Base-by-base conservation (phyloP, 2,888 invertebrate species). In the Phyllotreta striolata region DNA sequence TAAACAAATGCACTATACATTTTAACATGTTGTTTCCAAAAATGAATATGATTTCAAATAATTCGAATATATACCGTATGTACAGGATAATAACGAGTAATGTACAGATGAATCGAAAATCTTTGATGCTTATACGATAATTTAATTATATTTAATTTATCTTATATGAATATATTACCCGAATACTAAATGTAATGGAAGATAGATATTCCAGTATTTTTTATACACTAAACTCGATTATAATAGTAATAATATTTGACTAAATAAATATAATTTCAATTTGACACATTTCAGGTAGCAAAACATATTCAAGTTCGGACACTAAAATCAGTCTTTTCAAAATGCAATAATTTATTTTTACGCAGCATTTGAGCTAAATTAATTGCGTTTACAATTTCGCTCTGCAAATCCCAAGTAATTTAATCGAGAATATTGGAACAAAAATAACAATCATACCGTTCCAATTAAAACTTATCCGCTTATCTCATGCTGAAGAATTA, bases 251-350 rank as follows among this genome's bases (percentile, higher is more conserved):
- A 24, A 3, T 24, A 3, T 24, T 24, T 24, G 4, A 24, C 4
- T 24, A 24, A 24, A 24, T 24, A 24, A 24, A 24, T 24, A 24
- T 24, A 24, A 24, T 24, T 24, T 24, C 24, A 24, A 72, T 73
- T 74, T 72, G 73, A 73, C 73, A 73, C 73, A 72, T 68, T 63
- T 66, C 58, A 57, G 58, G 67, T 63, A 67, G 67, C 65, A 66
- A 67, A 63, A 64, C 66, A 62, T 24, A 24, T 24, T n/a, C n/a
- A n/a, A n/a, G n/a, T n/a, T 24, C 24, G 24, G 24, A 24, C 24
- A 24, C 24, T 24, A 24, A 24, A 24, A 24, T 24, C 24, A 24
- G 24, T 44, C 8, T 12, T 44, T 44, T 44, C 14, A 44, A 7
- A 44, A 44, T 13, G 6, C 1, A 10, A 55, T 55, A 6, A 38